Base-by-base conservation (phyloP, 2,888 invertebrate species). In the Blastobasis lacticolella region DNA sequence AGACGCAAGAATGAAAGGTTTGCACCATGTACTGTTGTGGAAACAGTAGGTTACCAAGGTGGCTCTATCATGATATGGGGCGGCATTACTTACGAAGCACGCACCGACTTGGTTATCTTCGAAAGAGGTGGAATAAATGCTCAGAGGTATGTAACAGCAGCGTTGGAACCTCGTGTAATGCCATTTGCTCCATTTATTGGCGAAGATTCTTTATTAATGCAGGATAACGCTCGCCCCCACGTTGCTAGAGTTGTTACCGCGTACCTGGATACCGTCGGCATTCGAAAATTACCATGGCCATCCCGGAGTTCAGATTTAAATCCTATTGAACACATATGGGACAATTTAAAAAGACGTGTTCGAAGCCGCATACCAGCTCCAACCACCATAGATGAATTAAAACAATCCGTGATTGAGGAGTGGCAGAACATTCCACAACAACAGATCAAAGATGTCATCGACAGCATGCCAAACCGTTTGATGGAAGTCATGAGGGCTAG, bases 321-420 rank as follows among this genome's bases (percentile, higher is more conserved):
- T 42, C 48, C 41, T 6, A 48, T 49, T 45, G 45, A 49, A 45
- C 45, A 49, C 44, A 45, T 49, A 37, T 49, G 49, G 49, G 49
- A 45, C 49, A 45, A 40, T 49, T 45, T 40, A 49, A 49, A 49
- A 40, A 45, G 49, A 49, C 49, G 49, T 45, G 49, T 49, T 45
- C 38, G 49, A 40, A 45, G 45, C 44, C 10, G 38, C 5, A 10
- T 45, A 45, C 45, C 45, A 45, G 45, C 49, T 49, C 49, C 49
- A 49, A 44, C 37, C 37, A 49, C 45, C 49, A 49, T 49, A 38
- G 40, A 49, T 23, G 45, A 49, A 38, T 5, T 37, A 49, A 44
- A 40, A 40, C 6, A 9, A 40, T 6, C 9, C 40, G 9, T 40
- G 6, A 9, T 9, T 8, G 40, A 40, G 9, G 40, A 40, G 40